Base-by-base conservation (phyloP, 1,140 invertebrate species). In the Probaryconus sp. region DNA sequence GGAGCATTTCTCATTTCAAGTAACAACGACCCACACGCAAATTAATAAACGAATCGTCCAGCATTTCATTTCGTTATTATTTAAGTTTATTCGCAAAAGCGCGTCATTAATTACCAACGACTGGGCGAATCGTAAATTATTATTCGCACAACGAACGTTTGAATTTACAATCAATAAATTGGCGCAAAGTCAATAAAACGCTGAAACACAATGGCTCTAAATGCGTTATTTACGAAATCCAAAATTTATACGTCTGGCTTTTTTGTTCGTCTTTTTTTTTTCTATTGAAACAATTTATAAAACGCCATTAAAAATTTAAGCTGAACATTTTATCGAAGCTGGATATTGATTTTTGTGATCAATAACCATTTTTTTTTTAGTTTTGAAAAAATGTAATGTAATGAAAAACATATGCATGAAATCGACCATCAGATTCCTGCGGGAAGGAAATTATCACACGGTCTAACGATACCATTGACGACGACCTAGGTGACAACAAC, bases 381-480 rank as follows among this genome's bases (percentile, higher is more conserved):
- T 24, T 24, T 24, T 3, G 21, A 24, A 24, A 24, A 24, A 24
- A 24, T 24, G 21, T n/a, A n/a, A n/a, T n/a, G n/a, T n/a, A n/a
- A n/a, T n/a, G n/a, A n/a, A n/a, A n/a, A n/a, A n/a, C 7, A 30
- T 4, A 30, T n/a, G 28, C 6, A n/a, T 31, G n/a, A 24, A n/a
- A n/a, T n/a, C n/a, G n/a, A n/a, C n/a, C n/a, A n/a, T n/a, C n/a
- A n/a, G n/a, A 37, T 65, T 71, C 51, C 31, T 33, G 37, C 42
- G 51, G 38, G 69, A 71, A 76, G 78, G 75, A 81, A 82, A 81
- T 81, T 70, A 73, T 67, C 43, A 42, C 40, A 38, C 31, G 20
- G 40, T 30, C 60, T 42, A 70, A 69, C 45, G 77, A 69, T 71
- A 73, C 43, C 63, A 26, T 69, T 73, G 48, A 77, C 69, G 61